These are phyloP conservation scores for Ascidia mentula DNA, from an alignment of 23 tunicate species.

Conservation along the genomic window DNA sequence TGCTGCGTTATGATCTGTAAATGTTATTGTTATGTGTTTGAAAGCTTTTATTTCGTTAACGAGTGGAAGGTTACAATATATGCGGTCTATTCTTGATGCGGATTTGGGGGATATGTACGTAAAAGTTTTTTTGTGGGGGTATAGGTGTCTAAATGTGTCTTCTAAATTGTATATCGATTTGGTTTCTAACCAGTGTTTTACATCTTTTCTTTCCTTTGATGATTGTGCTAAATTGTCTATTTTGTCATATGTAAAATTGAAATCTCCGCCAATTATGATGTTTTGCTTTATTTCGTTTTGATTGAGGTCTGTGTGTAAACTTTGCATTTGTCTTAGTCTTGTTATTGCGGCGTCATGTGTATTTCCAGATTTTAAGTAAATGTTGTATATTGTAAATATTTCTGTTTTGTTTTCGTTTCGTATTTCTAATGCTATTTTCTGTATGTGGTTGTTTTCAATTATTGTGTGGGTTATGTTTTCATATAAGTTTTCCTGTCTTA, in stretches of 20 bases:
- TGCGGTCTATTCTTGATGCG: constrained; percentile 9
- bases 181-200: background rate
- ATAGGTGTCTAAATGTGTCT: background rate
- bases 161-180: background rate
- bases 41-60: background rate
- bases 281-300: background rate
- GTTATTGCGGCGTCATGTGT: background rate
- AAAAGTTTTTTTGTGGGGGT: constrained; percentile 3
- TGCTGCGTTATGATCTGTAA: background rate
- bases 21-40: background rate
- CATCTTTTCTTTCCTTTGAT: background rate
- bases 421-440: background rate
- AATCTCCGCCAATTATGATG: background rate
- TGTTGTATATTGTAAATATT: background rate
- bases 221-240: background rate
- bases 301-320: background rate
- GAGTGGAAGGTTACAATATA: background rate
- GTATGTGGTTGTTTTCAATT: background rate
- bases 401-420: too few relatives aligned
- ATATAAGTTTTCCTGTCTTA: background rate
- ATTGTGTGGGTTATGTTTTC: background rate
- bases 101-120: background rate
- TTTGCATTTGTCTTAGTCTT: background rate
- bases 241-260: background rate
- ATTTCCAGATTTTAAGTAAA: background rate